Percentiles rank a stretch among this genome's conserved stretches.
Conservation (phyloP, 2,888 invertebrate genomes). For the Calliphora vomitoria region DNA sequence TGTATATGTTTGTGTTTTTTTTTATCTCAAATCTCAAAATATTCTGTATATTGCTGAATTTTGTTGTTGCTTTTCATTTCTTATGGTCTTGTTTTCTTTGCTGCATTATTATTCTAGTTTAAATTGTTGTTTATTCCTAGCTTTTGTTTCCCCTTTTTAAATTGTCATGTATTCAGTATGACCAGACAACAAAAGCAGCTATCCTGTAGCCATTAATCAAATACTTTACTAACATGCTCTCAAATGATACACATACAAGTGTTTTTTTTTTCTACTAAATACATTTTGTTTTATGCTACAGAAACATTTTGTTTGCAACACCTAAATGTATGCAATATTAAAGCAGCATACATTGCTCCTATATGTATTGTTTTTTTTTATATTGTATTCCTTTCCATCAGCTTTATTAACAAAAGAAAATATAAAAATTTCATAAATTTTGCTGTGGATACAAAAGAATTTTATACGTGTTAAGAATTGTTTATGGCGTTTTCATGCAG, state of each 20-base stretch:
- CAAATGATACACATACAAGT: neutral
- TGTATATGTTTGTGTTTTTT: neutral
- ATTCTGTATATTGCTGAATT: neutral
- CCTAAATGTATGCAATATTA: conserved; percentile 64
- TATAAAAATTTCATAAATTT: conserved; percentile 42
- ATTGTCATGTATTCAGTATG: conserved; percentile 46
- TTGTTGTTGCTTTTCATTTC: neutral
- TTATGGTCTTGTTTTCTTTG: neutral
- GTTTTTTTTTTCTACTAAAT: neutral
- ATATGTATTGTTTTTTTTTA: neutral
- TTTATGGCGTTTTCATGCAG: conserved; percentile 33
- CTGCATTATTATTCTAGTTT: conserved; percentile 15
- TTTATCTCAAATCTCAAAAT: conserved; percentile 1
- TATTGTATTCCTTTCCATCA: neutral
- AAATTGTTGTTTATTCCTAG: conserved; percentile 25
- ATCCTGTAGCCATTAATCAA: conserved; percentile 49
- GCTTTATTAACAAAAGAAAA: conserved; percentile 62
- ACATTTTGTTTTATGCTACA: neutral
- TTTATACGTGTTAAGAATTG: conserved; percentile 61
- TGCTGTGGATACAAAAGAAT: conserved; percentile 36
- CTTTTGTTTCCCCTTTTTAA: conserved; percentile 10
- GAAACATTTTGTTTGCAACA: conserved; percentile 34
- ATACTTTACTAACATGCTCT: conserved; percentile 32
- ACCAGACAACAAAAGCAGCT: conserved; percentile 61
- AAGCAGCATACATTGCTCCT: neutral